Evolutionary conservation across 2,797 vertebrate genomes (phyloP), one percentile per base, ranked within the genome.

Genomic region (Antennarius maculatus): DNA sequence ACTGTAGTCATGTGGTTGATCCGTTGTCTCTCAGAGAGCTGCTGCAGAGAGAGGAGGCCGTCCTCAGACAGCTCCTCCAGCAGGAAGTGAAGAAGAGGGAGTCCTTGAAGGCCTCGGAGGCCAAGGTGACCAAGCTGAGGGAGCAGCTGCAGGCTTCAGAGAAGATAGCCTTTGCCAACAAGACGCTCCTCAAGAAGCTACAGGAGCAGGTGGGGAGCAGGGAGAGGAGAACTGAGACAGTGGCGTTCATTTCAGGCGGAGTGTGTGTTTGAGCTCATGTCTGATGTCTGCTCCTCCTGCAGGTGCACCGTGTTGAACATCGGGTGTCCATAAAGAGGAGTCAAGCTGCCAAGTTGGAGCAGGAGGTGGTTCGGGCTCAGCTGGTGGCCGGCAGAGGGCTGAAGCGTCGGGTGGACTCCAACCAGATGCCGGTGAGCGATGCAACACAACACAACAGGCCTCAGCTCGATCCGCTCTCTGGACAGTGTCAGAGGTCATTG

Each of bases 51-150:
- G 97, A 99, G 74, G 95, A 97, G 84, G 91, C 93, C 48, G 77
- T 99, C 50, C 93, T 99, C 66, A 93, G 94, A 76, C 94, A 96
- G 58, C 91, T 99, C n/a, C 86, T 95, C 42, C 95, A 96, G 48
- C 97, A 99, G 91, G 95, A 98, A 83, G 92, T 95, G 66, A 97
- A 94, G 87, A 99, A 97, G 84, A 94, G 91, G 5, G 97, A 99
- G 81, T 95, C 95, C 3, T 94, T 99, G 79, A 92, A 93, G 73
- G 93, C 93, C 28, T 95, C 97, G 0, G 97, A 97, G 88, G 90
- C 92, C 52, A 99, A 99, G 74, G 94, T 96, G 66, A 82, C 84
- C 70, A 94, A 95, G 61, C 93, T 99, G 34, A 92, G 93, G 13
- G 97, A 99, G 76, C 97, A 99, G 85, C 92, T 99, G 45, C 94